These are phyloP conservation scores for Melanotaenia nigrans DNA, from an alignment of 2,797 vertebrate genomes.

Conservation along the genomic window DNA sequence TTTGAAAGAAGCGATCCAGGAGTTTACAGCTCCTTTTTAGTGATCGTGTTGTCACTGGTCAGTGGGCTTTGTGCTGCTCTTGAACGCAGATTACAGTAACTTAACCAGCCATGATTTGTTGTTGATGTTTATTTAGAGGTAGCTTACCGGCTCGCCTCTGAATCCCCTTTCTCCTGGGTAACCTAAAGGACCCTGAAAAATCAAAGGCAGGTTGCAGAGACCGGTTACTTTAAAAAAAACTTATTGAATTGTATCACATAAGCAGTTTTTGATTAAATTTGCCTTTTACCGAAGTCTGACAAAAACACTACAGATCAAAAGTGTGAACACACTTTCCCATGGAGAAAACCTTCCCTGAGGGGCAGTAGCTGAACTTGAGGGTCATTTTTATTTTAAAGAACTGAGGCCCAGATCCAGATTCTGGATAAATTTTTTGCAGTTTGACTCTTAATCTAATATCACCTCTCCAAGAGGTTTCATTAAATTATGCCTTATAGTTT, in stretches of 20 bases:
- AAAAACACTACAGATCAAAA: not conserved
- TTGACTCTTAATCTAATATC: too few relatives aligned
- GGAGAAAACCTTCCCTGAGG: too few relatives aligned
- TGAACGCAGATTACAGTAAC: slow-evolving; percentile 60
- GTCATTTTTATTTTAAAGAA: too few relatives aligned
- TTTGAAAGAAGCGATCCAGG: slow-evolving; percentile 22
- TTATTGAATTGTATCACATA: not conserved
- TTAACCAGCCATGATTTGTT: slow-evolving; percentile 61
- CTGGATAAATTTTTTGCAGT: too few relatives aligned
- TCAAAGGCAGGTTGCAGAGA: slow-evolving; percentile 38
- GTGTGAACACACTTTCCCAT: too few relatives aligned
- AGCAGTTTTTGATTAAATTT: not conserved
- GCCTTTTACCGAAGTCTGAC: not conserved
- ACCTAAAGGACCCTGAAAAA: slow-evolving; percentile 82
- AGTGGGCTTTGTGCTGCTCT: slow-evolving; percentile 47
- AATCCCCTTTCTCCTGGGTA: slow-evolving; percentile 84
- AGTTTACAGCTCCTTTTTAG: slow-evolving; percentile 19
- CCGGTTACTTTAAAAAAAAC: slow-evolving; percentile 15
- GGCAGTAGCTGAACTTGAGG: too few relatives aligned
- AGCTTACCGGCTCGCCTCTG: slow-evolving; percentile 85
- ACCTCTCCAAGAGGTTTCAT: not conserved
- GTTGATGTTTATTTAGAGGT: slow-evolving; percentile 40
- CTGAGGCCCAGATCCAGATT: too few relatives aligned
- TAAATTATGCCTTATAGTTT: not conserved
- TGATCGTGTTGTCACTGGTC: slow-evolving; percentile 15